Percentiles rank a stretch among this genome's conserved stretches.
Evolutionary conservation across 2,888 invertebrate species (phyloP).

Genomic region (Apoda limacodes): DNA sequence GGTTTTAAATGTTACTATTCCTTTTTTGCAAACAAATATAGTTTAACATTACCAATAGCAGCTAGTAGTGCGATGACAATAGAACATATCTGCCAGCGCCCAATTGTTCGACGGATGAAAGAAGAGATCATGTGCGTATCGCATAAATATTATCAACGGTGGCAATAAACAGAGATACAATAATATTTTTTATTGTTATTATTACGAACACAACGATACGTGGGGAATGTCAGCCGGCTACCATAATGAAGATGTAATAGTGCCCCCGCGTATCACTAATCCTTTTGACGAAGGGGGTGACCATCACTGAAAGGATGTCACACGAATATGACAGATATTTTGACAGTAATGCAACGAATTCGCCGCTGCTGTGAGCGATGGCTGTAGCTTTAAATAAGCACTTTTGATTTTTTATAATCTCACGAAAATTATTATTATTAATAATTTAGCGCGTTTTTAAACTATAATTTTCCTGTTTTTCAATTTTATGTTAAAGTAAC

Average conservation of each 20-base stretch:
- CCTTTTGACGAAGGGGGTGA: conserved; percentile 61
- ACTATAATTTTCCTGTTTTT: conserved; percentile 8
- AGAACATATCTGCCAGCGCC: conserved; percentile 17
- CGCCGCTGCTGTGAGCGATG: conserved; percentile 27
- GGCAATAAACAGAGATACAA: conserved; percentile 55
- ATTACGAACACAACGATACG: conserved; percentile 35
- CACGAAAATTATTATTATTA: too few species aligned
- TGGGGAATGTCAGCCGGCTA: conserved; percentile 55
- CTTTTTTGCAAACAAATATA: background rate
- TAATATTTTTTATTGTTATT: conserved; percentile 54
- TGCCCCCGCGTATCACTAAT: conserved; percentile 53
- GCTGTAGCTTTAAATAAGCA: conserved; percentile 31
- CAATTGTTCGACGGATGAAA: conserved; percentile 42
- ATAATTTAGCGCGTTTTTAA: background rate
- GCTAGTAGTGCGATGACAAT: conserved; percentile 21
- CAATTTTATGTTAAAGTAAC: conserved; percentile 21
- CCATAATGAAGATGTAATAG: conserved; percentile 70
- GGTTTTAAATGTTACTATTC: too few species aligned
- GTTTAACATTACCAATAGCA: background rate
- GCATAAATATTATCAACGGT: conserved; percentile 54
- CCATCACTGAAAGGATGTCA: conserved; percentile 60
- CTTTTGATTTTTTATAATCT: too few species aligned
- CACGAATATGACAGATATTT: conserved; percentile 66
- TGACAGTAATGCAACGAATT: conserved; percentile 66
- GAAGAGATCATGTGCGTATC: conserved; percentile 48